phyloP scores from a whole-genome alignment of 2,888 invertebrate species.

The Cancer borealis region DNA sequence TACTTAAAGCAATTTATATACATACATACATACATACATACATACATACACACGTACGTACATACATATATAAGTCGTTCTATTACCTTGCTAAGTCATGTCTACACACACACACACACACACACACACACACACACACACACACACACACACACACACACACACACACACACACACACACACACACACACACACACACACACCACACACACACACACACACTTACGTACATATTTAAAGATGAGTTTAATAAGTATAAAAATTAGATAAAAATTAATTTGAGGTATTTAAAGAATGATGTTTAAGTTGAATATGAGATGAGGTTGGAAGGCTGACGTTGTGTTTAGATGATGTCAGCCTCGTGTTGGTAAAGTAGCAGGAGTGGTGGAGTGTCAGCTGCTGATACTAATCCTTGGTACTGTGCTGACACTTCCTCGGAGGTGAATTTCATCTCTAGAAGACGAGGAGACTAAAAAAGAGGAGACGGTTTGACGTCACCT shows the following conservation, averaged over 20 bases:
- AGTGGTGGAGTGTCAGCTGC: neutral
- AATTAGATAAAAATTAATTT: neutral
- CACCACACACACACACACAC: neutral
- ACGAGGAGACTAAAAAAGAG: neutral
- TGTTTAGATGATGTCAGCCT: neutral
- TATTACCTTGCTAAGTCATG: neutral
- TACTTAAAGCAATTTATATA: neutral
- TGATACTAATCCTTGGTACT: neutral
- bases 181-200: too few species aligned
- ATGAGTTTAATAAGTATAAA: neutral
- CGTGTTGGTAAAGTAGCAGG: neutral
- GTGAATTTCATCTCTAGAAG: conserved; percentile 10
- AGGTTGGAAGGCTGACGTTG: neutral
- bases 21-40: neutral
- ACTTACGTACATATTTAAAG: too few species aligned
- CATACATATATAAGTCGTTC: neutral
- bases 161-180: neutral
- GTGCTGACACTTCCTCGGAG: neutral
- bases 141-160: too few species aligned
- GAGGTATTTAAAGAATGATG: too few species aligned
- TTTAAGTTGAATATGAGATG: neutral
- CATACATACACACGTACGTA: conserved; percentile 5
- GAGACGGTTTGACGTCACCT: neutral
- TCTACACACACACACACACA: neutral
- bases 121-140: neutral